Conservation (phyloP, 2,797 vertebrate genomes). For the Caiman crocodilus region DNA sequence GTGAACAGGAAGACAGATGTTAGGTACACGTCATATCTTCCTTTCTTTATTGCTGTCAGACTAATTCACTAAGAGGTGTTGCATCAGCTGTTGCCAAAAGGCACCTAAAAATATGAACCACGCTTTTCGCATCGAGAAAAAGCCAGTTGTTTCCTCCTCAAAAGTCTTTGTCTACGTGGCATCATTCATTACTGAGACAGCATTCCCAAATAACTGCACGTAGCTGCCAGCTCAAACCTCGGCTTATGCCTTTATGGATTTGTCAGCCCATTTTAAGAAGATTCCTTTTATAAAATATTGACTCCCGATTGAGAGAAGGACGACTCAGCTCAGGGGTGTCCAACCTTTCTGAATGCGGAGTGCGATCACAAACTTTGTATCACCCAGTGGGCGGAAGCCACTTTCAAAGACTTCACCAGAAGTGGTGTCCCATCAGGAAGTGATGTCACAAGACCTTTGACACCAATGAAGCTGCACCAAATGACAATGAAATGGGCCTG, state of each 20-base stretch:
- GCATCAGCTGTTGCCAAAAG: neutral
- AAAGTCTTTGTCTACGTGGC: fast-evolving
- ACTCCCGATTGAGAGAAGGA: neutral
- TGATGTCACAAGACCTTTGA: no score
- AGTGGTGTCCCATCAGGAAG: no score
- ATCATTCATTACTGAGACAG: fast-evolving
- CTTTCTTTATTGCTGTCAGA: neutral
- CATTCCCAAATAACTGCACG: fast-evolving
- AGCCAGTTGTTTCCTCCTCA: neutral
- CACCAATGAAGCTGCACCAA: no score
- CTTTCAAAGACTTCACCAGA: no score
- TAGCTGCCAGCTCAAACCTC: neutral
- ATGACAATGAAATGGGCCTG: no score
- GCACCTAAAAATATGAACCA: neutral
- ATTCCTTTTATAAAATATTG: neutral
- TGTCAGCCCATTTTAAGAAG: neutral
- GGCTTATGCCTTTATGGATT: neutral
- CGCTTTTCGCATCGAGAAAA: neutral
- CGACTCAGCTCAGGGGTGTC: no score
- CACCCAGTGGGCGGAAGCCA: no score
- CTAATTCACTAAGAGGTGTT: fast-evolving
- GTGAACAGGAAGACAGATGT: constrained; percentile 9
- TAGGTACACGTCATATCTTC: neutral
- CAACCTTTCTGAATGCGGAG: no score
- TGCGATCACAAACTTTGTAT: no score